phyloP scores from a whole-genome alignment of 2,797 vertebrate genomes.

The Pseudotriccus pelzelni region DNA sequence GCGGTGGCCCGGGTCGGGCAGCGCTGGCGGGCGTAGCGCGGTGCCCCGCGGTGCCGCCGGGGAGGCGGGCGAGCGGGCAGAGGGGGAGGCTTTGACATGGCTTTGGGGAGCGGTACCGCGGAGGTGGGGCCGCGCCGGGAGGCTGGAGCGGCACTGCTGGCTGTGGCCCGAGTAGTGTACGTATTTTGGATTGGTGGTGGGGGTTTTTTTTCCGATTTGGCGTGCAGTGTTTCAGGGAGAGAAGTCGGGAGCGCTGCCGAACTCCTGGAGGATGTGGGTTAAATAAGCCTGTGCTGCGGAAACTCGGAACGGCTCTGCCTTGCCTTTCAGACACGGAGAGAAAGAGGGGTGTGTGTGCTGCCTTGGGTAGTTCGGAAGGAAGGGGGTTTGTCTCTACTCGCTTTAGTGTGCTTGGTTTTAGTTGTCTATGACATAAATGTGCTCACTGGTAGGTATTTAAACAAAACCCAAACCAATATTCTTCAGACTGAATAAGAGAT shows the following conservation, averaged over 20 bases:
- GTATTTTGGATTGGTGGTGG: not conserved
- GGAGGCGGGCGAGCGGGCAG: not conserved
- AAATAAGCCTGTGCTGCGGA: not conserved
- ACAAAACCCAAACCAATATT: not conserved
- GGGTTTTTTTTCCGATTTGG: not conserved
- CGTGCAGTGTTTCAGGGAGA: not conserved
- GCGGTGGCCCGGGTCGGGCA: not conserved
- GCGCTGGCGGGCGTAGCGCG: not conserved
- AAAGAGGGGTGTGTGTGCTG: not conserved
- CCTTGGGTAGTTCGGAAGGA: not conserved
- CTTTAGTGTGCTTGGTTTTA: not conserved
- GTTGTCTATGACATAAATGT: not conserved
- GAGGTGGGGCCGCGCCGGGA: not conserved
- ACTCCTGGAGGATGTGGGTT: not conserved
- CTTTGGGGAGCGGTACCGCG: not conserved
- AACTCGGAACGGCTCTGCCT: not conserved
- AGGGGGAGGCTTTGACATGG: not conserved
- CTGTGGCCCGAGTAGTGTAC: not conserved
- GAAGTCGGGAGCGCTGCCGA: not conserved
- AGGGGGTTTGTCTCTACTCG: not conserved
- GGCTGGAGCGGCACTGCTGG: not conserved
- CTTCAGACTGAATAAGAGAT: not conserved
- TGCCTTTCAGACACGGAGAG: not conserved
- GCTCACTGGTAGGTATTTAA: not conserved
- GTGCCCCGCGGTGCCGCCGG: not conserved